Evolutionary conservation across 1,140 invertebrate species (phyloP).

Genomic region (Drepana arcuata): DNA sequence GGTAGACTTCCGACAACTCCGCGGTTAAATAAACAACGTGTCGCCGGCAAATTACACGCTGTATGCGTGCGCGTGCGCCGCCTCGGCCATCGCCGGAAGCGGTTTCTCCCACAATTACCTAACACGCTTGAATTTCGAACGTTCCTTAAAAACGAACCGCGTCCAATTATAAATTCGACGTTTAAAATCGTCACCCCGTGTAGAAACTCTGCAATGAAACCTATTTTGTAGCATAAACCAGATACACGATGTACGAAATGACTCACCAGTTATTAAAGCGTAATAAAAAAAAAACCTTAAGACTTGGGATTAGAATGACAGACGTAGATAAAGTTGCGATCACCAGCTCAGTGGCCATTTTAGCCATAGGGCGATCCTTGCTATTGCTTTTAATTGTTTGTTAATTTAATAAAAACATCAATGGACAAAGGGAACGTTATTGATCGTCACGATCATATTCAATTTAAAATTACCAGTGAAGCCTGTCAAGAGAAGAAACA

Average conservation of each 20-base stretch:
- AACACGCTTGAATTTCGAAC: no score
- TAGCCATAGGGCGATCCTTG: no score
- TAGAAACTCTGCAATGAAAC: background rate
- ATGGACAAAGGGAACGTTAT: background rate
- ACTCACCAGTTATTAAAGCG: no score
- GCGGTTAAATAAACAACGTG: conserved; percentile 43
- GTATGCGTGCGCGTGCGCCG: conserved; percentile 1
- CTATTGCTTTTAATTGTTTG: no score
- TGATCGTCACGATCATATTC: background rate
- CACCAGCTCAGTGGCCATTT: no score
- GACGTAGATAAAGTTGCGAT: no score
- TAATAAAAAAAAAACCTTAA: no score
- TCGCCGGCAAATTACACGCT: conserved; percentile 38
- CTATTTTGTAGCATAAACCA: no score
- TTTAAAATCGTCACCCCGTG: background rate
- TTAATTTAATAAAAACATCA: background rate
- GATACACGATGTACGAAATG: no score
- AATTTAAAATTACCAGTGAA: background rate
- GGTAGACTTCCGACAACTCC: conserved; percentile 38
- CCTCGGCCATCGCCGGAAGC: background rate
- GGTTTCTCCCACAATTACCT: conserved; percentile 5
- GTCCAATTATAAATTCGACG: background rate
- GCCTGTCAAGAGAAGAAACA: no score
- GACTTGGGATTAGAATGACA: no score
- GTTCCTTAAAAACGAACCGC: no score